Evolutionary conservation across 2,888 invertebrate species (phyloP), one percentile per base, ranked within the genome.

Genomic region (Cheilosia pagana): DNA sequence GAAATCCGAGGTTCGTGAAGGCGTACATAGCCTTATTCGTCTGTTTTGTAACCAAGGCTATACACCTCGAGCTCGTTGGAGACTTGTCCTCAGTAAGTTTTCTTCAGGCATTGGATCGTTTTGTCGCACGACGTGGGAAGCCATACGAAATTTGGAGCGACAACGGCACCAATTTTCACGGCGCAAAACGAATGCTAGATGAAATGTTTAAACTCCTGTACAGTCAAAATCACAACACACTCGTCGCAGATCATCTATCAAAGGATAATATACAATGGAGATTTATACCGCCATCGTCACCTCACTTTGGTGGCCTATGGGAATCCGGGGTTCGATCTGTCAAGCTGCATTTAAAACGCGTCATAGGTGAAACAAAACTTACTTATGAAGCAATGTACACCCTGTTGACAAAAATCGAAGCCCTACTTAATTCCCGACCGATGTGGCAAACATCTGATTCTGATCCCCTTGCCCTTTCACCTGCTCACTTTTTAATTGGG

Each of bases 91-190:
- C 70, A 5, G 72, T 81, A 1, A 70, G 71, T 2, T 86, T 86
- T 60, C 14, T 86, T 8, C 55, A 79, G 0, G 86, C 85, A 0
- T 21, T 81, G 1, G 35, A 82, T 8, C 65, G 82, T 0, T 87
- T 86, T 23, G 75, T 77, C 31, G 25, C 79, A 10, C 68, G 77
- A 3, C 62, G 77, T 1, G 79, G 82, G 0, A 82, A 77, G 60
- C 82, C 65, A 8, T 8, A 28, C 0, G 53, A 63, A 10, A 81
- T 85, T 1, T 81, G 71, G 41, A 87, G 82, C 39, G 78, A 82
- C 50, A 86, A 82, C 35, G 87, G 79, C 1, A 76, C 63, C 23
- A 82, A 87, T 43, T 87, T 87, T 71, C 39, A 78, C 19, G 79
- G 82, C 8, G 48, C 70, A 8, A 70, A 48, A 25, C 14, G 45